Evolutionary conservation across 2,113 vertebrate species (phyloP).

Genomic region (Rhinolophus ferrumequinum): DNA sequence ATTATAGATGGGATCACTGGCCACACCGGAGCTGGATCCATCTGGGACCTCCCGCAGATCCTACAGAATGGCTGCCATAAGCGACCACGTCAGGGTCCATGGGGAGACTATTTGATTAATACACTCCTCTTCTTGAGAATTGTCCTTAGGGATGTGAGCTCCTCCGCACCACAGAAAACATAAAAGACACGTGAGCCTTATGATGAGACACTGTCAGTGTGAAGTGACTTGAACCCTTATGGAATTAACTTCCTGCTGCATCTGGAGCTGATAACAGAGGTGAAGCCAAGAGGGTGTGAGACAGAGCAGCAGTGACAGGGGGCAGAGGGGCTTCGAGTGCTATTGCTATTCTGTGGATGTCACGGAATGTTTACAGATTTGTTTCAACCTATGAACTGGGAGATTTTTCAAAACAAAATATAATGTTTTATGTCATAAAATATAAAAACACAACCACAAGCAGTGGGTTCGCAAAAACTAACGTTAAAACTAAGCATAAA

Average conservation of each 20-base stretch:
- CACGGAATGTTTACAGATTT: not conserved
- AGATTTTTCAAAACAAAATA: not conserved
- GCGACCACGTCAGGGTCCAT: fast-evolving
- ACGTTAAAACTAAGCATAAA: not conserved
- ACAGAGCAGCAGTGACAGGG: not conserved
- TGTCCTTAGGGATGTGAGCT: not conserved
- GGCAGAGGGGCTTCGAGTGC: not conserved
- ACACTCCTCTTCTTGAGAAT: not conserved
- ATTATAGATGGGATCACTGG: fast-evolving
- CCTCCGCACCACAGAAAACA: not conserved
- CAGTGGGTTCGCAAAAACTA: not conserved
- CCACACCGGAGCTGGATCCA: fast-evolving
- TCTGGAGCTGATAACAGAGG: not conserved
- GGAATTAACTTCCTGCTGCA: fast-evolving
- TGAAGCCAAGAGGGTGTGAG: not conserved
- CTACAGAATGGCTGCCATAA: fast-evolving
- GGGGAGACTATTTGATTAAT: fast-evolving
- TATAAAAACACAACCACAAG: not conserved
- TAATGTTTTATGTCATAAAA: not conserved
- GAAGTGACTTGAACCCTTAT: not conserved
- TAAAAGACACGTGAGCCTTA: not conserved
- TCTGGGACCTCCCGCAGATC: fast-evolving
- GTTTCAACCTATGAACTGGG: not conserved
- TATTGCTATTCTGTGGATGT: not conserved
- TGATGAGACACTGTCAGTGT: not conserved